Evolutionary conservation across 2,797 vertebrate genomes (phyloP).

Genomic region (Gadopsis bispinosus): DNA sequence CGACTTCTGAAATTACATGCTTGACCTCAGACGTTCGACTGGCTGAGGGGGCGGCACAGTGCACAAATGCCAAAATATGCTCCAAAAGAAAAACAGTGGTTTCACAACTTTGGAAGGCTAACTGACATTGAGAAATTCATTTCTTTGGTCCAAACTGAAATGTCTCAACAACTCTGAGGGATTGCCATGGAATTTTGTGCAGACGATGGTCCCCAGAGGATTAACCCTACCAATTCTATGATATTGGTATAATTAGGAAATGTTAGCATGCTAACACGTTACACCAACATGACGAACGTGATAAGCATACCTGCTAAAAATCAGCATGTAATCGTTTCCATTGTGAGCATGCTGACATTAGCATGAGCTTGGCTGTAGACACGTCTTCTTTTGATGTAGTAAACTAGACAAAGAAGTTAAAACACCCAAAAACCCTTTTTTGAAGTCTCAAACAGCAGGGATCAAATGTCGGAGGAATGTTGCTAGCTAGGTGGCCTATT

Average conservation of each 20-base stretch:
- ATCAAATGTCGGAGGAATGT: slow-evolving; percentile 70
- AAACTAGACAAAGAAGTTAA: slow-evolving; percentile 34
- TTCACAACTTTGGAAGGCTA: slow-evolving; percentile 53
- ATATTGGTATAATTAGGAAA: neutral
- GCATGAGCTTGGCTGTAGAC: neutral
- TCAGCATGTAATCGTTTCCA: neutral
- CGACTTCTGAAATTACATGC: slow-evolving; percentile 72
- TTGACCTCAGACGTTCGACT: slow-evolving; percentile 70
- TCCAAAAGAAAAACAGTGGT: slow-evolving; percentile 52
- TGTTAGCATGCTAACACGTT: neutral
- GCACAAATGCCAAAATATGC: slow-evolving; percentile 49
- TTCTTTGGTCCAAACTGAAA: neutral
- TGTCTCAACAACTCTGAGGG: neutral
- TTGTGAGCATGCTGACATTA: neutral
- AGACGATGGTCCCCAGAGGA: neutral
- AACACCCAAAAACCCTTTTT: slow-evolving; percentile 44
- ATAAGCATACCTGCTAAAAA: neutral
- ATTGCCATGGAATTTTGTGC: neutral
- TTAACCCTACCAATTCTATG: neutral
- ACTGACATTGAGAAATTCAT: slow-evolving; percentile 26
- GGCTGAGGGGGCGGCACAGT: slow-evolving; percentile 29
- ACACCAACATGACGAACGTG: neutral
- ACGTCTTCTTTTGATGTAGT: slow-evolving; percentile 6
- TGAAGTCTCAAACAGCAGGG: slow-evolving; percentile 43
- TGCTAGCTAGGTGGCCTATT: slow-evolving; percentile 69